Percentiles rank a stretch among this genome's conserved stretches.
phyloP scores from a whole-genome alignment of 1,140 invertebrate genomes.

The Pseudomyrmex pallidus region DNA sequence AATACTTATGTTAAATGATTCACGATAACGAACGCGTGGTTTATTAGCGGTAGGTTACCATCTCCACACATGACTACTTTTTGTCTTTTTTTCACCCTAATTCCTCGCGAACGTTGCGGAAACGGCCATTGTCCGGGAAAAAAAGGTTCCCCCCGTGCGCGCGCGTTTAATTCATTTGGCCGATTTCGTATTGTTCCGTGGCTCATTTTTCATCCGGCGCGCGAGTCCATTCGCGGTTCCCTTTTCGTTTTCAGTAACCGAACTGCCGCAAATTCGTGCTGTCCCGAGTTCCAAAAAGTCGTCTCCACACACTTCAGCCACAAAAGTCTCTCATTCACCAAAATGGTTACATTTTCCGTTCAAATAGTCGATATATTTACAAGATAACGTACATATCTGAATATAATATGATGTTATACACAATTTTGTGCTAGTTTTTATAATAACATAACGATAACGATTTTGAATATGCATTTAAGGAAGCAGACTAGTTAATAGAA shows the following conservation, averaged over 20 bases:
- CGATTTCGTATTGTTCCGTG: slow-evolving; percentile 51
- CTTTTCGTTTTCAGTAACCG: slow-evolving; percentile 51
- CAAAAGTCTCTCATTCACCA: slow-evolving; percentile 11
- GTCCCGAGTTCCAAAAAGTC: slow-evolving; percentile 37
- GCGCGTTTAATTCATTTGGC: slow-evolving; percentile 59
- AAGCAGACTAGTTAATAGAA: not conserved
- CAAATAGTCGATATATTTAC: not conserved
- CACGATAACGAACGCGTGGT: slow-evolving; percentile 39
- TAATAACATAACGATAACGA: too few species aligned
- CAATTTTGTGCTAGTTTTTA: too few species aligned
- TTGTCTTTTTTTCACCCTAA: slow-evolving; percentile 42
- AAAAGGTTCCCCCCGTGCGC: slow-evolving; percentile 23
- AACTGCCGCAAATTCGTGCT: slow-evolving; percentile 57
- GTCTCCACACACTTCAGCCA: slow-evolving; percentile 8
- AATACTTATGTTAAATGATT: slow-evolving; percentile 29
- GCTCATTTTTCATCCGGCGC: slow-evolving; percentile 49
- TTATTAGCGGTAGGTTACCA: slow-evolving; percentile 51
- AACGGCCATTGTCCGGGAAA: slow-evolving; percentile 45
- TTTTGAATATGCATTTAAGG: not conserved
- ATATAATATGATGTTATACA: too few species aligned
- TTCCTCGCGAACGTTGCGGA: slow-evolving; percentile 47
- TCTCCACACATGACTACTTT: slow-evolving; percentile 26
- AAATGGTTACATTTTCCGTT: not conserved
- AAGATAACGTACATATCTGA: not conserved
- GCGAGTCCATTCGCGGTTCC: slow-evolving; percentile 41